Base-by-base conservation (phyloP, 2,113 vertebrate species). In the Dasyornis broadbenti region DNA sequence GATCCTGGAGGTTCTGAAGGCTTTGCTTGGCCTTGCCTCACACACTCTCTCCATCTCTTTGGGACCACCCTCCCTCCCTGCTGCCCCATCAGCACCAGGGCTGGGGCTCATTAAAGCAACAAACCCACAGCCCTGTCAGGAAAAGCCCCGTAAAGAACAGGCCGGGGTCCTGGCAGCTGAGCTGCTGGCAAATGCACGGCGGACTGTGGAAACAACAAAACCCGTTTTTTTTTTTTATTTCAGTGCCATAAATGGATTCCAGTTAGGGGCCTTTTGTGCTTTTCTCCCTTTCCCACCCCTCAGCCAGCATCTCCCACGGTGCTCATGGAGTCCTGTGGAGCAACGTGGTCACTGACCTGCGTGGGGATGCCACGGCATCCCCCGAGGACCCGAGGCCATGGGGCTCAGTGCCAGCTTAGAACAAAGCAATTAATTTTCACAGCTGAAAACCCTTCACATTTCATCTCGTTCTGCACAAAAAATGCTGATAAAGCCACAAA, bases 271-370 rank as follows among this genome's bases (percentile, higher is more conserved):
- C 20, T 76, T 77, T 42, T 65, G 50, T 9, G 4, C 22, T 52
- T 19, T 45, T 85, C n/a, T 70, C 23, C 16, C 42, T 75, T 59
- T 44, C n/a, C 66, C 26, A 14, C 3, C 17, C 2, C 47, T 26
- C 64, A 47, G 27, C 19, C 77, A 73, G 40, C 27, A 21, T 10
- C 23, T 65, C 87, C 53, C 4, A 1, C 27, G 1, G n/a, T 7
- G 50, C 59, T 28, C 1, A 0, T 42, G 72, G 49, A 39, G 35
- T 12, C 23, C 75, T 39, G 31, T 3, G 40, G 44, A 14, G 45
- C 11, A 57, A 7, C 0, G 0, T 2, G 8, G 42, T 27, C 35
- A 24, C 73, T 2, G 15, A n/a, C 39, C 56, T 39, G 49, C 0
- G 0, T 22, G 44, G 73, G 31, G 21, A 60, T 57, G 47, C 31